phyloP scores from a whole-genome alignment of 2,113 vertebrate genomes.

The Empidonax alnorum region DNA sequence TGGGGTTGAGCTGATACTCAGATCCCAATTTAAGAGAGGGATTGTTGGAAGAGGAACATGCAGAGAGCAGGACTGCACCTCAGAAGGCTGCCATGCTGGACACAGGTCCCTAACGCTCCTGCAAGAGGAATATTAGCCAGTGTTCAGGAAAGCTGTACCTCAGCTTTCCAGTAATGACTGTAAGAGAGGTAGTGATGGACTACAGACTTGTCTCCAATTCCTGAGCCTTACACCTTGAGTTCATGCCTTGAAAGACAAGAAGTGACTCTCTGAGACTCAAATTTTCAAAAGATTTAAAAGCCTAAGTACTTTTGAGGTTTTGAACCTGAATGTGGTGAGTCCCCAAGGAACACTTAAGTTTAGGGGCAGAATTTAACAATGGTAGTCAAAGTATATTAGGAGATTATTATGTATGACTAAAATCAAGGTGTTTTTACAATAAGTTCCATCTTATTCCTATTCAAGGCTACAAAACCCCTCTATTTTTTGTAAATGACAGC shows the following conservation, averaged over 20 bases:
- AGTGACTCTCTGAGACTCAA: not conserved
- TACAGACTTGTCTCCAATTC: not conserved
- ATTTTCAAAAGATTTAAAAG: not conserved
- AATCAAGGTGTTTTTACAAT: not conserved
- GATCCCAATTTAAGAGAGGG: not conserved
- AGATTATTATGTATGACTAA: not conserved
- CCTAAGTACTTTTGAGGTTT: not conserved
- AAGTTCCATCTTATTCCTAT: not conserved
- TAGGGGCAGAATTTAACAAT: not conserved
- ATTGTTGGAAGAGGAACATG: not conserved
- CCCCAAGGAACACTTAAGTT: not conserved
- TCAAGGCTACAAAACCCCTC: not conserved
- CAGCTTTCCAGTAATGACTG: not conserved
- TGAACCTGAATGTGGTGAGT: not conserved
- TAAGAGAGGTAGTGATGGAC: not conserved
- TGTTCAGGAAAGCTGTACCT: not conserved
- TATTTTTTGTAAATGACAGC: not conserved
- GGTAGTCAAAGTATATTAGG: not conserved
- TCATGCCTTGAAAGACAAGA: not conserved
- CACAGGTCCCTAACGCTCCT: fast-evolving
- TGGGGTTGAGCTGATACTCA: not conserved
- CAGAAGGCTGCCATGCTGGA: not conserved
- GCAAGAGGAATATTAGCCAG: not conserved
- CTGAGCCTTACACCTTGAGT: not conserved
- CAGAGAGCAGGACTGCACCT: not conserved